Percentiles rank a stretch among this genome's conserved stretches.
Conservation (phyloP, 2,888 invertebrate species). For the Drosophila mimica region DNA sequence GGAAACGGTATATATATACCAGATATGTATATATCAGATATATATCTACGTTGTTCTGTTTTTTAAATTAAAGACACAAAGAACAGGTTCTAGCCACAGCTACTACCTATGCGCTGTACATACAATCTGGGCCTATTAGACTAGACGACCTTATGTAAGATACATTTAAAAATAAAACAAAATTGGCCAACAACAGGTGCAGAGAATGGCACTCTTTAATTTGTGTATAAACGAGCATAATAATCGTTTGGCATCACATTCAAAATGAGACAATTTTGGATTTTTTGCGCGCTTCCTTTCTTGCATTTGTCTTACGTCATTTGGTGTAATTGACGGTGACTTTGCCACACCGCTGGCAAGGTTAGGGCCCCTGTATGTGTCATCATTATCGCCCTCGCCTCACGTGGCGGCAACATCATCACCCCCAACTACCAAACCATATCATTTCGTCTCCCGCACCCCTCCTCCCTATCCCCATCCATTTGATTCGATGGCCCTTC, state of each 20-base stretch:
- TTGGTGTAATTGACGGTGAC: conserved; percentile 51
- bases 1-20: neutral
- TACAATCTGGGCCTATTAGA: neutral
- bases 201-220: neutral
- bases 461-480: neutral
- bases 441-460: neutral
- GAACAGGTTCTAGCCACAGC: neutral
- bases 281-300: conserved; percentile 18
- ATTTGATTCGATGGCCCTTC: conserved; percentile 28
- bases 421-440: neutral
- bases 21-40: too few relatives aligned
- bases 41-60: neutral
- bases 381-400: conserved; percentile 71
- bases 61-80: neutral
- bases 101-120: neutral
- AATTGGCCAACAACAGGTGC: neutral
- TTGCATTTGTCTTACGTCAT: conserved; percentile 60
- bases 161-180: neutral
- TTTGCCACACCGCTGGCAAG: conserved; percentile 51
- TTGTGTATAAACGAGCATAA: conserved; percentile 1
- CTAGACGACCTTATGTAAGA: neutral
- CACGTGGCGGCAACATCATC: conserved; percentile 41
- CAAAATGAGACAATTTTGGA: conserved; percentile 25
- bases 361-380: conserved; percentile 64
- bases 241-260: conserved; percentile 20